Percentiles rank a stretch among this genome's conserved stretches.
phyloP scores from a whole-genome alignment of 2,797 vertebrate species.

The Paedocypris micromegethes region DNA sequence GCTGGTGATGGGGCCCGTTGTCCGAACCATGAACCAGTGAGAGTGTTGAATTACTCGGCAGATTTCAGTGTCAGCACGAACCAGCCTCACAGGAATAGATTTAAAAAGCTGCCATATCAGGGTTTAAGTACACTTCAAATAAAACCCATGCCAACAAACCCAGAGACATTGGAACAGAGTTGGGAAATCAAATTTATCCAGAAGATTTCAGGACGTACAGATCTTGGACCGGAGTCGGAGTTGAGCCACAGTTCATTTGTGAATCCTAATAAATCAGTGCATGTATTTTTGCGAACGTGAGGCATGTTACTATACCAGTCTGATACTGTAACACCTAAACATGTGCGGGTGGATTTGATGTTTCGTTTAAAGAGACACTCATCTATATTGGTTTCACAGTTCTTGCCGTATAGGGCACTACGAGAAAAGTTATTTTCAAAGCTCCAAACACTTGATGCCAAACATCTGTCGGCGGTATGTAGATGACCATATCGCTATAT shows the following conservation, averaged over 20 bases:
- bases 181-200: too few relatives aligned
- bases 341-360: conserved; percentile 4
- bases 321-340: neutral
- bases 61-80: conserved; percentile 41
- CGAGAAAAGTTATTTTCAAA: conserved; percentile 24
- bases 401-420: conserved; percentile 21
- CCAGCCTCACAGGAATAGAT: conserved; percentile 64
- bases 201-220: too few relatives aligned
- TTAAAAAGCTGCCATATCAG: conserved; percentile 28
- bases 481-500: neutral
- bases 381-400: conserved; percentile 35
- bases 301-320: too few relatives aligned
- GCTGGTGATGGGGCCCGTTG: conserved; percentile 50
- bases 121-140: neutral
- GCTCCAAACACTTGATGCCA: conserved; percentile 11
- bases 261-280: too few relatives aligned
- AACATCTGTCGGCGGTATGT: neutral
- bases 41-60: conserved; percentile 54
- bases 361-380: conserved; percentile 1
- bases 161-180: too few relatives aligned
- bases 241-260: too few relatives aligned
- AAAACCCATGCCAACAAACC: too few relatives aligned
- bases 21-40: conserved; percentile 21
- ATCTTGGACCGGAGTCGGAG: too few relatives aligned
- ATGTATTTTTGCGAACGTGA: too few relatives aligned